Conservation (phyloP, 2,797 vertebrate species). For the Octomys mimax region DNA sequence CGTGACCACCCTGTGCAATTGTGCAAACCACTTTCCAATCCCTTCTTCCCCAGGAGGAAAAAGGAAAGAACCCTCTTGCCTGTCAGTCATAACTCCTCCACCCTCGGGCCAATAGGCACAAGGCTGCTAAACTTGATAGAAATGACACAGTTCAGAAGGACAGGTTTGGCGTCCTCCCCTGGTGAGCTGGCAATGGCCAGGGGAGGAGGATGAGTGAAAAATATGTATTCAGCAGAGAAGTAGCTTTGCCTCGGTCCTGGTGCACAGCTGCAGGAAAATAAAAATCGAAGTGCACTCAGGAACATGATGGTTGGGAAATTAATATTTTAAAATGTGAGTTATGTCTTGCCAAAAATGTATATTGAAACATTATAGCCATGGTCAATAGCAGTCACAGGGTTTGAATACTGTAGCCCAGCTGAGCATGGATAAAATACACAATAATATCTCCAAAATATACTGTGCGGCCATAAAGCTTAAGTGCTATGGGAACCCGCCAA, state of each 20-base stretch:
- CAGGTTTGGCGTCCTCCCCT: not conserved
- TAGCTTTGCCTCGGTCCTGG: not conserved
- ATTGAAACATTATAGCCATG: slow-evolving; percentile 71
- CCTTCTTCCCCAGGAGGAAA: not conserved
- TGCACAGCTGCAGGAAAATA: slow-evolving; percentile 56
- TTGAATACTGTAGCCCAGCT: slow-evolving; percentile 52
- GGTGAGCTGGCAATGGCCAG: not conserved
- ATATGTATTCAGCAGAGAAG: not conserved
- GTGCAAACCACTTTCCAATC: not conserved
- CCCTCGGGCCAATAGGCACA: not conserved
- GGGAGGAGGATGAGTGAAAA: not conserved
- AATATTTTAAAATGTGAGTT: slow-evolving; percentile 81
- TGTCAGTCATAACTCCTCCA: not conserved
- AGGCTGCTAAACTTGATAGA: not conserved
- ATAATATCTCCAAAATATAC: slow-evolving; percentile 66
- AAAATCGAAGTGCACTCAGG: slow-evolving; percentile 66
- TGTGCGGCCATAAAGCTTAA: slow-evolving; percentile 59
- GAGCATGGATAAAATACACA: slow-evolving; percentile 70
- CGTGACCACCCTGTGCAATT: not conserved
- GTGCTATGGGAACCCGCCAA: slow-evolving; percentile 48
- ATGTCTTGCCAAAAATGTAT: slow-evolving; percentile 76
- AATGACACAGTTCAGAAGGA: not conserved
- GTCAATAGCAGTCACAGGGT: slow-evolving; percentile 67
- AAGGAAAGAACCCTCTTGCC: not conserved
- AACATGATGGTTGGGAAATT: slow-evolving; percentile 69